Base-by-base conservation (phyloP, 1,140 invertebrate species). In the Drosophila orena region DNA sequence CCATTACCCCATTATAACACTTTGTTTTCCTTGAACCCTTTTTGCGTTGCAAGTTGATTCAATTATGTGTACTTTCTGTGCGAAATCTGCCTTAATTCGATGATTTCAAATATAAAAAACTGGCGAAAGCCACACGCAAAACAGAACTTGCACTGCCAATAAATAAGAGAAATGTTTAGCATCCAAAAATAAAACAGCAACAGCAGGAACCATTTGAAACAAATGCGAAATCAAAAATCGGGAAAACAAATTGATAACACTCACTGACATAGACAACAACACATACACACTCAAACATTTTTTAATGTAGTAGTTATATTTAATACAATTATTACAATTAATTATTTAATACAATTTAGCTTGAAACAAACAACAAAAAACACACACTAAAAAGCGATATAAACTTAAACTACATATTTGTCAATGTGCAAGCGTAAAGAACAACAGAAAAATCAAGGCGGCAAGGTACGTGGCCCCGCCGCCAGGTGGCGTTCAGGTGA, bases 141-240 rank as follows among this genome's bases (percentile, higher is more conserved):
- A 72, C 66, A 81, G 60, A 86, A 86, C 70, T 76, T 88, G 81
- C 81, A 86, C 81, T 86, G 81, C 81, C 81, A 86, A 81, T 68
- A 76, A 76, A 85, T 46, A 54, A 77, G 57, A 59, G 43, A 50
- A 65, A 60, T 60, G 62, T 69, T 61, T 69, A 70, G 56, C 49
- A 68, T 75, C 44, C 20, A 62, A 59, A 42, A 70, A 69, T n/a
- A 58, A 22, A 30, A 47, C 22, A 57, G 24, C 52, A 59, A 43
- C 37, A 47, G 44, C 42, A 61, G 47, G 35, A 69, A 49, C 30
- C 50, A 56, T 70, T 47, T 49, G 43, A 56, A 71, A 60, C 34
- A 46, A 46, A 84, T 62, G 58, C 59, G 35, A 71, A 79, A 76
- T 66, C 49, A 61, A 72, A 76, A 76, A 54, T 46, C 27, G 7